phyloP scores from a whole-genome alignment of 2,797 vertebrate species.

The Meda fulgida region DNA sequence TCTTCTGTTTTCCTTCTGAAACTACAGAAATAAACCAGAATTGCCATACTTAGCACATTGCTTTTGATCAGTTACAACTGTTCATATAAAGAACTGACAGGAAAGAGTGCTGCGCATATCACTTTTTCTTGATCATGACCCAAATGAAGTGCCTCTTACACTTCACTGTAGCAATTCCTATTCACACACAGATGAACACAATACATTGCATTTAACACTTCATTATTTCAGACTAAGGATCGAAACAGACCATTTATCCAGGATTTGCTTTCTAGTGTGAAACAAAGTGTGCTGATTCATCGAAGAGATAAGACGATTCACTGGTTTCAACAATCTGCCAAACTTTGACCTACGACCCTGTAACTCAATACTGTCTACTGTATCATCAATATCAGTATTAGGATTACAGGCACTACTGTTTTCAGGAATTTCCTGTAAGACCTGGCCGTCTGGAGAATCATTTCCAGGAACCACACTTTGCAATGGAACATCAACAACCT shows the following conservation, averaged over 20 bases:
- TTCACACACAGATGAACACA: neutral
- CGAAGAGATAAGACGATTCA: neutral
- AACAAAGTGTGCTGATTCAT: neutral
- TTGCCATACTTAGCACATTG: too few species aligned
- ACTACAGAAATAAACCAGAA: too few species aligned
- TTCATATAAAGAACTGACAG: too few species aligned
- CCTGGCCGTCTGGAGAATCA: fast-evolving
- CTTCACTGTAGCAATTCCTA: too few species aligned
- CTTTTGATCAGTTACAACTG: too few species aligned
- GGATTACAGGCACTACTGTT: too few species aligned
- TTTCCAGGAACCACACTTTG: neutral
- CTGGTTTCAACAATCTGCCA: neutral
- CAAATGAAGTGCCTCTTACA: neutral
- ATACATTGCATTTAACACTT: neutral
- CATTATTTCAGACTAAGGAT: neutral
- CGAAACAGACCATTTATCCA: neutral
- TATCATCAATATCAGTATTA: neutral
- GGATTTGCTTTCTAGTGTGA: neutral
- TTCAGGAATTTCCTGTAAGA: neutral
- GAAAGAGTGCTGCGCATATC: too few species aligned
- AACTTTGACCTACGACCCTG: neutral
- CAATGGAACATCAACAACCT: neutral
- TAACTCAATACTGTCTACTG: neutral
- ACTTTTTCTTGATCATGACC: neutral
- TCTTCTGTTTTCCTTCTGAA: too few species aligned